A percentile compares a stretch with the other conserved stretches of the same genome.
phyloP scores from a whole-genome alignment of 2,888 invertebrate species.

The Phengaris arion region DNA sequence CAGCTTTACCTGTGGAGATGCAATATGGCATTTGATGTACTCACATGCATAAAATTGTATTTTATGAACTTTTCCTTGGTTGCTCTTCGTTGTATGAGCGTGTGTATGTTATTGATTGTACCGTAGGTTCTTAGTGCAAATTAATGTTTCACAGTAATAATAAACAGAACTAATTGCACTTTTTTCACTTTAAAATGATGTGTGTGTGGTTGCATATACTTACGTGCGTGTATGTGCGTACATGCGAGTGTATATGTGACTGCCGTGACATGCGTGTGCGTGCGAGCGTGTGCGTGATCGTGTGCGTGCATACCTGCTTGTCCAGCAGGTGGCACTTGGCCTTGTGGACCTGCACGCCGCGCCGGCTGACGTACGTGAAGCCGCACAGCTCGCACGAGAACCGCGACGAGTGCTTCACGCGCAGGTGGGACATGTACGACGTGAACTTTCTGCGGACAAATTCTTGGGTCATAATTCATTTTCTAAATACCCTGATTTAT shows the following conservation, averaged over 20 bases:
- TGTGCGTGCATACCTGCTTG: background rate
- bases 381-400: slow-evolving; percentile 45
- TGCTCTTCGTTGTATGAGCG: background rate
- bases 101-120: background rate
- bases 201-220: background rate
- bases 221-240: background rate
- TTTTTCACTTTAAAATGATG: too few species aligned
- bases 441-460: slow-evolving; percentile 40
- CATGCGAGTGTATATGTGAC: background rate
- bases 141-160: too few species aligned
- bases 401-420: slow-evolving; percentile 46
- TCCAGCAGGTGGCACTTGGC: slow-evolving; percentile 26
- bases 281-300: background rate
- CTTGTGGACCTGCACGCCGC: slow-evolving; percentile 44
- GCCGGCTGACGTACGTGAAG: slow-evolving; percentile 43
- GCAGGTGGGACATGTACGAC: slow-evolving; percentile 44
- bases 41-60: background rate
- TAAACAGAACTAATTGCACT: too few species aligned
- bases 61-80: background rate
- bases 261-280: background rate
- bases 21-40: too few species aligned
- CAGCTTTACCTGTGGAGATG: slow-evolving; percentile 1
- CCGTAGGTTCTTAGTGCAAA: too few species aligned
- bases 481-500: too few species aligned
- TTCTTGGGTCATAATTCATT: background rate